A percentile compares a stretch with the other conserved stretches of the same genome.
phyloP scores from a whole-genome alignment of 2,113 vertebrate species.

The Triplophysa rosa region DNA sequence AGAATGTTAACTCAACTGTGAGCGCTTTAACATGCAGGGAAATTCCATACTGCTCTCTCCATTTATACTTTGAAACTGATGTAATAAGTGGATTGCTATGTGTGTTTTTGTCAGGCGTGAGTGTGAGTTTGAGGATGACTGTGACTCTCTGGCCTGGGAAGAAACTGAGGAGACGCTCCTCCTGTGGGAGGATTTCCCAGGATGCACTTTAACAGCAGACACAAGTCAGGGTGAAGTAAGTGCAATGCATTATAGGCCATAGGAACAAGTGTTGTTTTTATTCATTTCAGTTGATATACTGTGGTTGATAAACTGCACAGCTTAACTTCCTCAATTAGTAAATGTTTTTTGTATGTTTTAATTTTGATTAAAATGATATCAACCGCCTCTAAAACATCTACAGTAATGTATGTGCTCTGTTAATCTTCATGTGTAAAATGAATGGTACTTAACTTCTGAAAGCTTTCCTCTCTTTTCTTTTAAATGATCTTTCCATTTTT shows the following conservation, averaged over 20 bases:
- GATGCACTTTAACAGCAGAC: constrained; percentile 85
- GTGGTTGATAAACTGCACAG: background rate
- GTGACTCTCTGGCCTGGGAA: constrained; percentile 97
- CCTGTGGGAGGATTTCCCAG: constrained; percentile 97
- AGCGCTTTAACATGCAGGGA: constrained; percentile 61
- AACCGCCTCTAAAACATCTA: too few relatives aligned
- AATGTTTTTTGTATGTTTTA: too few relatives aligned
- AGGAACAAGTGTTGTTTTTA: background rate
- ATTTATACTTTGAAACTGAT: background rate
- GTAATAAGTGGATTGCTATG: background rate
- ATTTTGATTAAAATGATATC: background rate
- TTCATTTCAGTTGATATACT: background rate
- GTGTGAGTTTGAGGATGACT: constrained; percentile 97
- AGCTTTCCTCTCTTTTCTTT: background rate
- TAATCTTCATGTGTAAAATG: background rate
- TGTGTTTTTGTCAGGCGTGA: constrained; percentile 76
- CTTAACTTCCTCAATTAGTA: background rate
- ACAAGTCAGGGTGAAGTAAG: constrained; percentile 86
- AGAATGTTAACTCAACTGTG: constrained; percentile 96
- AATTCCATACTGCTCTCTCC: too few relatives aligned
- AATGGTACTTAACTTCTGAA: background rate
- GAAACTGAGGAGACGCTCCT: constrained; percentile 95
- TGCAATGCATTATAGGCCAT: background rate
- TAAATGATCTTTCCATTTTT: background rate
- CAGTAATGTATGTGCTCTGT: background rate